These are phyloP conservation scores for Anagrus nilaparvatae DNA, from an alignment of 1,140 invertebrate species.

Conservation along the genomic window DNA sequence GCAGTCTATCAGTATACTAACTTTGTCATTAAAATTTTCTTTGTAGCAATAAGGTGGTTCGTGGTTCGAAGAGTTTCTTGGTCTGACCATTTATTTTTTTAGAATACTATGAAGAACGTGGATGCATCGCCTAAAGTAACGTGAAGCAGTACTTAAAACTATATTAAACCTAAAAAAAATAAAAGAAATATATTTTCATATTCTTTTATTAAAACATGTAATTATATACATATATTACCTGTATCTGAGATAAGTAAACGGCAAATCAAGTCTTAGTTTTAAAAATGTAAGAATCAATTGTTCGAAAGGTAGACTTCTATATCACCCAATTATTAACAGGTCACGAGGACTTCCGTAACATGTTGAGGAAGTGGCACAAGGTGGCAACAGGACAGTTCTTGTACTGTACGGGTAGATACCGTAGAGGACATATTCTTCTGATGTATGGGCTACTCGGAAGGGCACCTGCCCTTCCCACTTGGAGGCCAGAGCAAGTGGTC, in stretches of 20 bases:
- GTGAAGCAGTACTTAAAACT: background rate
- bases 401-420: too few species aligned
- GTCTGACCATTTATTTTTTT: background rate
- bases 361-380: too few species aligned
- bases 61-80: background rate
- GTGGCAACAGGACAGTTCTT: too few species aligned
- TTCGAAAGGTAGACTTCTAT: background rate
- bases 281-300: conserved; percentile 4
- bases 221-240: too few species aligned
- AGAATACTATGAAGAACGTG: background rate
- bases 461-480: too few species aligned
- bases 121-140: background rate
- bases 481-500: too few species aligned
- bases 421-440: too few species aligned
- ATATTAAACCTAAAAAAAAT: conserved; percentile 7
- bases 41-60: conserved; percentile 3
- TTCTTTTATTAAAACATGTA: background rate
- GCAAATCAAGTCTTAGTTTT: conserved; percentile 7
- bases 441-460: too few species aligned
- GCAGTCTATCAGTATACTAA: conserved; percentile 20
- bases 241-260: conserved; percentile 1
- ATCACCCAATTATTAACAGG: too few species aligned
- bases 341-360: too few species aligned
- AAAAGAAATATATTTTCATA: too few species aligned
- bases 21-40: conserved; percentile 1